Conservation (phyloP, 1,140 invertebrate genomes). For the Gryon sp. region DNA sequence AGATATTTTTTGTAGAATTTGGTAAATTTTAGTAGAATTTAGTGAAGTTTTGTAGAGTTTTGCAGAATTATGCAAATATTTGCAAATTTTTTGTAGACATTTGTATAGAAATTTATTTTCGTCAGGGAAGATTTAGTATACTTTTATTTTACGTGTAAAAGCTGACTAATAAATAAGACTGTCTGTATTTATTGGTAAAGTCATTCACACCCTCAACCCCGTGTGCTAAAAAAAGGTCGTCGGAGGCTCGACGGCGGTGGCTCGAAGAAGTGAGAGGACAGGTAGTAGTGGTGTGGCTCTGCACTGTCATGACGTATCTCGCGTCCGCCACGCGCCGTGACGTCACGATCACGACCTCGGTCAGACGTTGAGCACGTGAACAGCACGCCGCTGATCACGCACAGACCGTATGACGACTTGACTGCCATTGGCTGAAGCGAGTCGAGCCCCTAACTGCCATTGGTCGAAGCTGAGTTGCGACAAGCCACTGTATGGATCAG, state of each 20-base stretch:
- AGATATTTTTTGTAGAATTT: no score
- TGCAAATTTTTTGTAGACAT: no score
- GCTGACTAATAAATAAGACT: no score
- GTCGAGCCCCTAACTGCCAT: conserved; percentile 69
- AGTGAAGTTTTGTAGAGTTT: no score
- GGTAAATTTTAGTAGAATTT: no score
- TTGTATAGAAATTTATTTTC: no score
- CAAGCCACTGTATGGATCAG: conserved; percentile 41
- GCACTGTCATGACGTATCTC: conserved; percentile 74
- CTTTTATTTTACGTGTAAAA: no score
- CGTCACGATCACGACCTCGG: conserved; percentile 79
- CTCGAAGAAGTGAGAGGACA: not conserved
- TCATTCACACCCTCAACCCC: not conserved
- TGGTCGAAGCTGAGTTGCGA: conserved; percentile 49
- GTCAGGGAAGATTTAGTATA: no score
- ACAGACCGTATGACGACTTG: conserved; percentile 69
- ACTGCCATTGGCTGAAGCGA: conserved; percentile 68
- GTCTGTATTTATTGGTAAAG: no score
- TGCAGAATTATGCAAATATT: no score
- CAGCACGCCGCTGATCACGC: conserved; percentile 79
- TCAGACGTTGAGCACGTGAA: conserved; percentile 78
- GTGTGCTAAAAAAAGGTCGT: conserved; percentile 5
- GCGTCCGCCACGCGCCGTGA: conserved; percentile 75
- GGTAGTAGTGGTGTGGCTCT: conserved; percentile 36
- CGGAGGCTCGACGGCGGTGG: conserved; percentile 55